Evolutionary conservation across 1,140 invertebrate genomes (phyloP), one percentile per base, ranked within the genome.

Genomic region (Sinonovacula constricta): DNA sequence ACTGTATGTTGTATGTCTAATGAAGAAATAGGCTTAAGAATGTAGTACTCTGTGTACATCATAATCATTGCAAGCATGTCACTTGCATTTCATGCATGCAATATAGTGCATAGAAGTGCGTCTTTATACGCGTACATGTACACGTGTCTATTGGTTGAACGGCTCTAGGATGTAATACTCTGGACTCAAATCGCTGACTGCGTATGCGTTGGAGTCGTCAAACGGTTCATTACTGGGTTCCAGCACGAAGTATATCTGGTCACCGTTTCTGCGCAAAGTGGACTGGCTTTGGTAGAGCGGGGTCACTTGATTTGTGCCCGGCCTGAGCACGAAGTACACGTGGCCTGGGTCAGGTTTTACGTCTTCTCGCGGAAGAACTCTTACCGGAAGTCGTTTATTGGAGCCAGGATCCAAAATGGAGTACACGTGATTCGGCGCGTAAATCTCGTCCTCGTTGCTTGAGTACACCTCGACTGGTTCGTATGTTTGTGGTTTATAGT

Each of bases 381-480:
- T 67, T 31, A 67, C 65, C 12, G 65, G 65, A 45, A 67, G 34
- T 45, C 65, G 39, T 33, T 53, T 67, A 26, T 67, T 45, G 49
- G 65, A 67, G 2, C 65, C 65, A 3, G 65, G 65, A 10, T 67
- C 65, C 1, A 67, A 28, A 30, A 67, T 67, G 45, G 33, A 51
- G 49, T 67, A 67, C n/a, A 26, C 30, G 53, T 67, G 65, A 53
- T 33, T 49, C 3, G 39, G 28, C 12, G 26, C n/a, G 10, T 22
- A 45, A 2, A 39, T 45, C 22, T 63, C 33, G 22, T 63, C n/a
- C 14, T 36, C 28, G 1, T 15, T 63, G 14, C 14, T n/a, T 22
- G 4, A 24, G 3, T 24, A n/a, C n/a, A n/a, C n/a, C n/a, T n/a
- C n/a, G n/a, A n/a, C n/a, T n/a, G n/a, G n/a, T n/a, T n/a, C n/a